Evolutionary conservation across 2,113 vertebrate genomes (phyloP).

Genomic region (Pelecanoides urinatrix): DNA sequence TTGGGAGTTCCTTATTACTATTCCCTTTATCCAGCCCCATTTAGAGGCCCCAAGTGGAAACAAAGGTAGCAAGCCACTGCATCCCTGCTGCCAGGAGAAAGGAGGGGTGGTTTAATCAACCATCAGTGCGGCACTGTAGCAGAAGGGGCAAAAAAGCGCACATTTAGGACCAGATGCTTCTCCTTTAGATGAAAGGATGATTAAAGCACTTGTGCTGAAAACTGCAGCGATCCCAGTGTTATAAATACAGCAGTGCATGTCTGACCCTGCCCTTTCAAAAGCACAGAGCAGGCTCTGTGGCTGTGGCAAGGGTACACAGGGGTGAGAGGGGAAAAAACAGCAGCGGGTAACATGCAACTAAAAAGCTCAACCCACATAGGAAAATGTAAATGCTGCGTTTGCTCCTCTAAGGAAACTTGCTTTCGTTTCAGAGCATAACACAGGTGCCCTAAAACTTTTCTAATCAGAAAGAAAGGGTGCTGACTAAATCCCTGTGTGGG

Average conservation of each 20-base stretch:
- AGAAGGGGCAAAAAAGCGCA: slow-evolving; percentile 38
- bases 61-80: slow-evolving; percentile 38
- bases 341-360: not conserved
- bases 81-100: slow-evolving; percentile 50
- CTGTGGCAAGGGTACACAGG: not conserved
- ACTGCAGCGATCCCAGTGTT: not conserved
- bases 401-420: not conserved
- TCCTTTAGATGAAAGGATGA: slow-evolving; percentile 43
- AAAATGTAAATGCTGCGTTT: not conserved
- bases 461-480: not conserved
- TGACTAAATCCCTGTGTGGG: not conserved
- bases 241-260: not conserved
- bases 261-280: slow-evolving; percentile 2
- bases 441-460: not conserved
- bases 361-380: not conserved
- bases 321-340: not conserved
- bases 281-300: not conserved
- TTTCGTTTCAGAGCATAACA: not conserved
- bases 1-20: slow-evolving; percentile 15
- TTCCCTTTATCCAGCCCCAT: slow-evolving; percentile 17
- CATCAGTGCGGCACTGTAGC: slow-evolving; percentile 18
- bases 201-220: slow-evolving; percentile 48
- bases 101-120: slow-evolving; percentile 35
- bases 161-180: slow-evolving; percentile 64
- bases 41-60: slow-evolving; percentile 52